Evolutionary conservation across 2,888 invertebrate species (phyloP), one percentile per base, ranked within the genome.

Genomic region (Hoplodrina blanda): DNA sequence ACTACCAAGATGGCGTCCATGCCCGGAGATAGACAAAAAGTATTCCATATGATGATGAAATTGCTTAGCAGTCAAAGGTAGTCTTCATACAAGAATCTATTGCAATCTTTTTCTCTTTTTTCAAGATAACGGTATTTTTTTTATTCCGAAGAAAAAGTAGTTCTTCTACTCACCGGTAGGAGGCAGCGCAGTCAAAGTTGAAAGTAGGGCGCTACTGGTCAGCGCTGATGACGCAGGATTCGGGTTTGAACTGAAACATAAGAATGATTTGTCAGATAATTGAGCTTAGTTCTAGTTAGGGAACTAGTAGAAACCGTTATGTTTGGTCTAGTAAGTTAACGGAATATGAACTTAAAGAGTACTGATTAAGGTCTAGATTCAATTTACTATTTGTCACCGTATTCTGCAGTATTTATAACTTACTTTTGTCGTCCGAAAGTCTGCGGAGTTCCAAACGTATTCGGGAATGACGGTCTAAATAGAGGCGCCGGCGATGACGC

Each of bases 401-500:
- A 25, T 41, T 11, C 8, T 41, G 41, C 11, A 25, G 44, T 44
- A 13, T 11, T 8, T 44, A n/a, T 49, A 49, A 75, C 87, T 87
- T 86, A 96, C 96, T 87, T 96, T 84, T 95, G 96, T 70, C 96
- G 90, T 64, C 95, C 94, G 78, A 95, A 96, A 13, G 93, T 89
- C 75, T 94, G 96, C 52, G 96, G 96, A 62, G 97, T 96, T 71
- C 97, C 97, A 87, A 97, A 97, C 37, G 97, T 97, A 87, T 97
- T 97, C 57, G 97, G 97, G 91, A 97, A 97, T 84, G 97, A 97
- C 57, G 97, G 97, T 93, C 97, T 96, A 94, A 97, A 97, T 93
- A 97, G 95, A 64, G 97, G 97, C 54, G 97, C 97, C 37, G 97
- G 97, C 67, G 97, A 97, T 76, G 97, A 97, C 33, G 97, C 96